phyloP scores from a whole-genome alignment of 2,888 invertebrate genomes.

The Pachydiplax longipennis region DNA sequence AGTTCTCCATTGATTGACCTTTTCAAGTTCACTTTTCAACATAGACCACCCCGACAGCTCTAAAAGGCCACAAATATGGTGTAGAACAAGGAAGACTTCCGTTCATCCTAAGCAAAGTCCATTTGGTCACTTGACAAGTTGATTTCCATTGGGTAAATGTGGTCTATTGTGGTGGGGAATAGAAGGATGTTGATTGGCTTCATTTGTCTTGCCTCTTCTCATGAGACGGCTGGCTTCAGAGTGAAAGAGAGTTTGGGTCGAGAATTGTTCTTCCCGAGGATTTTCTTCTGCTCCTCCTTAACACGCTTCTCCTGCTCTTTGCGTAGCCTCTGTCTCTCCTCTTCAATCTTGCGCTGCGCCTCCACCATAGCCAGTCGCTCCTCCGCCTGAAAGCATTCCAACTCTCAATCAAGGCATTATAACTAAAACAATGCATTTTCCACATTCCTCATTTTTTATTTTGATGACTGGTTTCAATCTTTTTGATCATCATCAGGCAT shows the following conservation, averaged over 20 bases:
- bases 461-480: too few species aligned
- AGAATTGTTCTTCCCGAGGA: conserved; percentile 96
- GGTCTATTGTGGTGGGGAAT: not conserved
- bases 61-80: conserved; percentile 20
- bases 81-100: not conserved
- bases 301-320: conserved; percentile 92
- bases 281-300: conserved; percentile 96
- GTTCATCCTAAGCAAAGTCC: not conserved
- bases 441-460: too few species aligned
- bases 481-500: too few species aligned
- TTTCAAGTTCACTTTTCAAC: not conserved
- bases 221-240: conserved; percentile 78
- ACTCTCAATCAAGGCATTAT: too few species aligned
- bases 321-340: conserved; percentile 90
- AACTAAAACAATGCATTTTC: too few species aligned
- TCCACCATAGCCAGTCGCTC: conserved; percentile 95
- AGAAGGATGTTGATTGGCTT: not conserved
- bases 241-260: conserved; percentile 94
- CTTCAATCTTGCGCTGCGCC: conserved; percentile 95
- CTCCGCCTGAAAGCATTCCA: conserved; percentile 76
- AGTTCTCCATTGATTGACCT: not conserved
- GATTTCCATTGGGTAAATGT: not conserved
- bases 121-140: not conserved
- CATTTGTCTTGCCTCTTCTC: conserved; percentile 58
- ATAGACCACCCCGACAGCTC: not conserved